Conservation (phyloP, 2,888 invertebrate species). For the Phragmatobia fuliginosa region DNA sequence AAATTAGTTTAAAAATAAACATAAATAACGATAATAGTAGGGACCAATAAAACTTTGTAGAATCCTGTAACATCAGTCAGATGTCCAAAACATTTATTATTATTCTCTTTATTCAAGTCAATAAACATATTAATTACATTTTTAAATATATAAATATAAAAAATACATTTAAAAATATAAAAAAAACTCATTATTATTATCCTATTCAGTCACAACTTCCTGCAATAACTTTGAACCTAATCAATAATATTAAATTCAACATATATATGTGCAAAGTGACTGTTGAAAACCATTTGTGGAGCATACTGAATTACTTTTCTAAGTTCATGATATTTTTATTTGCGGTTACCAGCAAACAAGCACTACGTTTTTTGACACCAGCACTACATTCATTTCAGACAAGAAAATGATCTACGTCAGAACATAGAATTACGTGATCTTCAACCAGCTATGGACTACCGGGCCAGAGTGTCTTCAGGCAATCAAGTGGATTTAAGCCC, state of each 20-base stretch:
- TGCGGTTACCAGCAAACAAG: neutral
- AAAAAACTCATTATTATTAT: no score
- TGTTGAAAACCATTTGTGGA: no score
- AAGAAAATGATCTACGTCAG: slow-evolving; percentile 73
- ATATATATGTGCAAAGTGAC: no score
- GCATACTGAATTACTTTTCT: neutral
- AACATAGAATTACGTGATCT: slow-evolving; percentile 74
- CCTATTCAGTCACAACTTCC: no score
- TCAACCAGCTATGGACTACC: slow-evolving; percentile 76
- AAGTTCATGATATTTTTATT: neutral
- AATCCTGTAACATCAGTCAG: neutral
- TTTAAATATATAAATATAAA: no score
- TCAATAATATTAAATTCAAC: neutral
- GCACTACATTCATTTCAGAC: slow-evolving; percentile 56
- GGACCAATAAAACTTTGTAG: neutral
- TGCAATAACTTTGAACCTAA: neutral
- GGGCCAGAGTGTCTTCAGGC: slow-evolving; percentile 76
- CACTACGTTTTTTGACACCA: neutral
- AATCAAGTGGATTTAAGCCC: slow-evolving; percentile 81
- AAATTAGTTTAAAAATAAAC: no score
- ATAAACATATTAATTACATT: no score
- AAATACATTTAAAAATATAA: no score
- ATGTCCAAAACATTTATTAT: no score
- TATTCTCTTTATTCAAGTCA: no score
- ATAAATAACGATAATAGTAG: neutral